Evolutionary conservation across 2,113 vertebrate species (phyloP), one percentile per base, ranked within the genome.

Genomic region (Hypocryptadius cinnamomeus): DNA sequence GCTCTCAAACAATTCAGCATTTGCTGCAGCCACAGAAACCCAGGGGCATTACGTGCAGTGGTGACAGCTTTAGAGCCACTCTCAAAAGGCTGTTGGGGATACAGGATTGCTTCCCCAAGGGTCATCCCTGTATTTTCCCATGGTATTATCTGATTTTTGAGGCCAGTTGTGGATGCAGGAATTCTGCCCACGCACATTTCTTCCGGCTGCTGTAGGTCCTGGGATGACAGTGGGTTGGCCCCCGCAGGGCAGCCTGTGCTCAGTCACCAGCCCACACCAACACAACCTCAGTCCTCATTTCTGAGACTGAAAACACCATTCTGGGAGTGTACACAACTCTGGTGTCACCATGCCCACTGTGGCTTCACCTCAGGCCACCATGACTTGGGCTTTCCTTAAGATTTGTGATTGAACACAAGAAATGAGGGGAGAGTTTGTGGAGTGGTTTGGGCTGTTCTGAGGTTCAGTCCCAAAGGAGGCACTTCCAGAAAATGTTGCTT

Each of bases 81-180:
- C 79, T 73, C n/a, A 23, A 14, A 15, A 81, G 28, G 60, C 64
- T 87, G 53, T 1, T 51, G 57, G 64, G 57, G 64, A 84, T 13
- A 37, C 14, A 40, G 79, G 18, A 77, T 23, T 87, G 56, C 82
- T 35, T 74, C 85, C 77, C 56, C 24, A 12, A 17, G 53, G 69
- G 72, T 79, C 69, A 35, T 71, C 85, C 82, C n/a, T 60, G n/a
- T 42, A 59, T 88, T 96, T 96, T 96, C 94, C 94, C 94, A 96
- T 80, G 93, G 15, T 50, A 57, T 90, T 94, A 93, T 96, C 93
- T 92, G 92, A 68, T 83, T 93, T 74, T 71, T 76, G 87, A 95
- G 79, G 92, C 79, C 54, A 27, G 89, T 63, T 91, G 72, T 68
- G 85, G 85, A 56, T 13, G 77, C 69, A 15, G 82, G 83, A 86